Conservation (phyloP, 2,113 vertebrate species). For the Pyxicephalus adspersus region DNA sequence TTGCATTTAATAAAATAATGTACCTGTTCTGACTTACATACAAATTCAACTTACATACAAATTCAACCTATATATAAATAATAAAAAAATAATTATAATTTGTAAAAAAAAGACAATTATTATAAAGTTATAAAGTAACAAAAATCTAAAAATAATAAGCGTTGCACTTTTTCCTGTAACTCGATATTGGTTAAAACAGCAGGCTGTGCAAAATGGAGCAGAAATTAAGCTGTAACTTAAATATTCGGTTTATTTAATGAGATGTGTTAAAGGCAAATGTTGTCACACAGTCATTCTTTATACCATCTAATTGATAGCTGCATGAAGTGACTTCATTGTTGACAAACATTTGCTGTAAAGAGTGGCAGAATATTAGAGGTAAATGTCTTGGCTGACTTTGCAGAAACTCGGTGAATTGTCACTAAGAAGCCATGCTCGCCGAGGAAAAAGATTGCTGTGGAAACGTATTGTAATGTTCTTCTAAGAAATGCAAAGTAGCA, state of each 20-base stretch:
- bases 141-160: background rate
- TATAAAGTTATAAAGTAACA: background rate
- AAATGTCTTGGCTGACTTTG: conserved; percentile 52
- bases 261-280: conserved; percentile 19
- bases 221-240: conserved; percentile 8
- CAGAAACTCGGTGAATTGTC: conserved; percentile 52
- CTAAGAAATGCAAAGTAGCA: conserved; percentile 53
- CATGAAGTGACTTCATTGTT: background rate
- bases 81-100: too few relatives aligned
- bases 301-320: conserved; percentile 22
- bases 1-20: too few relatives aligned
- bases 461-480: conserved; percentile 53
- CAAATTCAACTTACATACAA: too few relatives aligned
- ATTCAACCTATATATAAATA: too few relatives aligned
- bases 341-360: conserved; percentile 30
- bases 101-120: too few relatives aligned
- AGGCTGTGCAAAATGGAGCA: conserved; percentile 14
- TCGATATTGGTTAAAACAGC: background rate
- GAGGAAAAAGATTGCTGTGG: conserved; percentile 55
- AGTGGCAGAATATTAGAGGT: conserved; percentile 27
- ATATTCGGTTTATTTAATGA: conserved; percentile 44
- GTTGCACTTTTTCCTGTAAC: background rate
- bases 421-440: conserved; percentile 14
- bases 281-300: conserved; percentile 20
- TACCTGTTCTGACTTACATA: too few relatives aligned